phyloP scores from a whole-genome alignment of 1,140 invertebrate genomes.

The Heliconius congener region DNA sequence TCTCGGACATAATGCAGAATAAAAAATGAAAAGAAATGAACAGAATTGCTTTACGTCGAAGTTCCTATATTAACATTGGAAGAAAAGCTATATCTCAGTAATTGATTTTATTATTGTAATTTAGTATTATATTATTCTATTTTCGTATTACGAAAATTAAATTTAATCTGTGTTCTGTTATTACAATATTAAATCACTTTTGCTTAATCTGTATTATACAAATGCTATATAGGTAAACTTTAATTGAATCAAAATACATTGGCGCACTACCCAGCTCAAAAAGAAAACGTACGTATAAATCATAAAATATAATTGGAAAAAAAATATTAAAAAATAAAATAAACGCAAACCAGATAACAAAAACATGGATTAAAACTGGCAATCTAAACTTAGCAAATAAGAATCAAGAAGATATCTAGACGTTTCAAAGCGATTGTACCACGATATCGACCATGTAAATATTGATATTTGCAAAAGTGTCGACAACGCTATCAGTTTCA shows the following conservation, averaged over 20 bases:
- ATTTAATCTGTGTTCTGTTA: too few species aligned
- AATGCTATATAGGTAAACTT: too few species aligned
- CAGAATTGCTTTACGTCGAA: neutral
- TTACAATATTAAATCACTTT: too few species aligned
- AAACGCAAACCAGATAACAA: neutral
- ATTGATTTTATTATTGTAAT: neutral
- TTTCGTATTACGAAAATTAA: too few species aligned
- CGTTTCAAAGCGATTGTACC: neutral
- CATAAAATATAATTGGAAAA: too few species aligned
- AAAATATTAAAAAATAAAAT: too few species aligned
- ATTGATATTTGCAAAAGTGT: slow-evolving; percentile 12
- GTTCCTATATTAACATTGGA: neutral
- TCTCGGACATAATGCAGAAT: neutral
- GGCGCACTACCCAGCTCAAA: too few species aligned
- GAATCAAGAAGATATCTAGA: neutral
- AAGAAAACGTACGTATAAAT: too few species aligned
- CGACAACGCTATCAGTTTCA: slow-evolving; percentile 9
- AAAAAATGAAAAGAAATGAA: neutral
- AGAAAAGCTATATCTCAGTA: neutral
- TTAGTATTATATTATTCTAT: neutral
- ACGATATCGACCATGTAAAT: slow-evolving; percentile 3
- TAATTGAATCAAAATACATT: too few species aligned
- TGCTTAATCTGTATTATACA: too few species aligned
- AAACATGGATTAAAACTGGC: neutral
- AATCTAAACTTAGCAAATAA: neutral